Base-by-base conservation (phyloP, 1,140 invertebrate genomes). In the Pogonomyrmex barbatus region DNA sequence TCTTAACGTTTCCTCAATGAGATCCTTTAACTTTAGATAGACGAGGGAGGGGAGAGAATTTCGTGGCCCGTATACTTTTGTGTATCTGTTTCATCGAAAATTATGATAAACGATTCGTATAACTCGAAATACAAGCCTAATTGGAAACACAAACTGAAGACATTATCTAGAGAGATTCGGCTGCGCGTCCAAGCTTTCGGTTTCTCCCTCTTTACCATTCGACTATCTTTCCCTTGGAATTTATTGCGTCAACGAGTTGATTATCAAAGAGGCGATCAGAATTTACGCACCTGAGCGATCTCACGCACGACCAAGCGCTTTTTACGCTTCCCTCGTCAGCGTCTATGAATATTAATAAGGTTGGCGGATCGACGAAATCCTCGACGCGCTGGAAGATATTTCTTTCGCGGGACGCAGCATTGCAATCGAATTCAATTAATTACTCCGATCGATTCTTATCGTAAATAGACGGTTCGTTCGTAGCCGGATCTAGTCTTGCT, bases 341-440 rank as follows among this genome's bases (percentile, higher is more conserved):
- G 36, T 76, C 77, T 82, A 88, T 88, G 87, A 88, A 88, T 88
- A 88, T 88, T 87, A 82, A 88, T 87, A 68, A 68, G 70, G 47
- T 30, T 58, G 73, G 58, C 47, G 58, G 30, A 85, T 85, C 75
- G 75, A 78, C 62, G 56, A 85, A 85, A 85, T 85, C 73, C 60
- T 47, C 30, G n/a, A 5, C 39, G 60, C 71, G 47, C 36, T 77
- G 82, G 47, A 65, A 24, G 45, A 63, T 42, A 63, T 77, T 65
- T 84, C 58, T 85, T 42, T 54, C n/a, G 36, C 4, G 33, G 54
- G 54, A 71, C 67, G 68, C 42, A 45, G 17, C 30, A 73, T 83
- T 83, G 71, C 54, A 60, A 60, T 39, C 9, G 79, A 60, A 83
- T 83, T 73, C 54, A 39, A 42, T 83, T 75, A 83, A 73, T 81